These are phyloP conservation scores for Todus mexicanus DNA, from an alignment of 2,797 vertebrate genomes.

Conservation along the genomic window DNA sequence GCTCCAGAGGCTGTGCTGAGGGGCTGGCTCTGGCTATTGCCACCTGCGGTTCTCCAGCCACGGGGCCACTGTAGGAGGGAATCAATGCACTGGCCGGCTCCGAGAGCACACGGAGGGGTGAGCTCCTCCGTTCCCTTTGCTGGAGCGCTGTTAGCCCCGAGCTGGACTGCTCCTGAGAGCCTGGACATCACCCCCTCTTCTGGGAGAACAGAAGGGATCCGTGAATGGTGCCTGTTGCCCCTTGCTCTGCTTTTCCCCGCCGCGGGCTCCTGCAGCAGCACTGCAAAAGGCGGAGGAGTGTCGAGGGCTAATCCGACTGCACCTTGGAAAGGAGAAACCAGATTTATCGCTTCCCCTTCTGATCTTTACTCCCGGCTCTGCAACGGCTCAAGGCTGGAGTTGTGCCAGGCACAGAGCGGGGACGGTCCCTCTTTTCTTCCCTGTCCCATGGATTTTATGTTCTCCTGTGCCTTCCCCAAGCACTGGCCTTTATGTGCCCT, in stretches of 20 bases:
- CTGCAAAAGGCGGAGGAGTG: not conserved
- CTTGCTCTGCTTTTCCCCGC: not conserved
- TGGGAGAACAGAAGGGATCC: not conserved
- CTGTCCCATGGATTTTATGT: not conserved
- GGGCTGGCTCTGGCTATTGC: not conserved
- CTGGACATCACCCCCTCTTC: not conserved
- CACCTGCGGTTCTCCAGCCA: not conserved
- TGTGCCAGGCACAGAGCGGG: not conserved
- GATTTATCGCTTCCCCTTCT: not conserved
- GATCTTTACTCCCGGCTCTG: not conserved
- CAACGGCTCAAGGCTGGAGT: not conserved
- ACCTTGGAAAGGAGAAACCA: not conserved
- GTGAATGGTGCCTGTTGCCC: not conserved
- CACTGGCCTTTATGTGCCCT: too few relatives aligned
- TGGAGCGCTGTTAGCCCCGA: too few relatives aligned
- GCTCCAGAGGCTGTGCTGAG: accelerated
- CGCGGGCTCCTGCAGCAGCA: not conserved
- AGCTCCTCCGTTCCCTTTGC: not conserved
- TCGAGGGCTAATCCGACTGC: not conserved
- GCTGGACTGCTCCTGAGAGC: not conserved
- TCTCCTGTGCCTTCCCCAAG: not conserved
- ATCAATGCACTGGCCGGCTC: accelerated
- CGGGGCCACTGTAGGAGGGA: not conserved
- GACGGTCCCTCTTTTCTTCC: not conserved
- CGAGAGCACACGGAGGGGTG: not conserved